Percentiles rank a stretch among this genome's conserved stretches.
phyloP scores from a whole-genome alignment of 2,797 vertebrate genomes.

The Parauchenoglanis ngamensis region DNA sequence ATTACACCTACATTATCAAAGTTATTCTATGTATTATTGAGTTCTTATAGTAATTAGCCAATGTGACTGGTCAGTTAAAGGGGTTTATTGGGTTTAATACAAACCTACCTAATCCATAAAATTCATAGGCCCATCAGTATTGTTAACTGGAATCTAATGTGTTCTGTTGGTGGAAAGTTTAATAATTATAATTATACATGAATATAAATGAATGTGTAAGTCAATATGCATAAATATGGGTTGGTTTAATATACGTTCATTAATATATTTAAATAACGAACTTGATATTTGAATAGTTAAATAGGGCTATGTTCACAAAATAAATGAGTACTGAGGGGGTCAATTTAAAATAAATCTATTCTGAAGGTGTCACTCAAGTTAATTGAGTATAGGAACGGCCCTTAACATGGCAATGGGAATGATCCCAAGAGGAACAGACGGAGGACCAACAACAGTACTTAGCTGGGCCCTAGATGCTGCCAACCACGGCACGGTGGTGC shows the following conservation, averaged over 20 bases:
- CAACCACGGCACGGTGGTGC: too few species aligned
- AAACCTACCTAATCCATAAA: too few species aligned
- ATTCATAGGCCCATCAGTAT: not conserved
- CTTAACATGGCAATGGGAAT: not conserved
- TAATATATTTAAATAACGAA: not conserved
- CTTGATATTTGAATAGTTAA: not conserved
- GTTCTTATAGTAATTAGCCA: not conserved
- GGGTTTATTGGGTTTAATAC: not conserved
- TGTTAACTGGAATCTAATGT: not conserved
- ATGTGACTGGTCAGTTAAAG: not conserved
- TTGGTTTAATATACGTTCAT: not conserved
- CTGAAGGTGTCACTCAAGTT: not conserved
- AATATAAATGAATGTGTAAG: not conserved
- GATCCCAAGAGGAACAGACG: not conserved
- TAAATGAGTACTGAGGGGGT: not conserved
- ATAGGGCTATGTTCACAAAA: not conserved
- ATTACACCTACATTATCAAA: not conserved
- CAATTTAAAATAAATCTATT: not conserved
- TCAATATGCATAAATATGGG: not conserved
- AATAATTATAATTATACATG: not conserved
- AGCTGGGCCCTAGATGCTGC: not conserved
- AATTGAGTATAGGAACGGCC: not conserved
- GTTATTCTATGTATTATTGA: not conserved
- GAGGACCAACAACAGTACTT: not conserved
- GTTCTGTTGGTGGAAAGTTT: not conserved